These are phyloP conservation scores for Otis tarda DNA, from an alignment of 2,113 vertebrate species.

Conservation along the genomic window DNA sequence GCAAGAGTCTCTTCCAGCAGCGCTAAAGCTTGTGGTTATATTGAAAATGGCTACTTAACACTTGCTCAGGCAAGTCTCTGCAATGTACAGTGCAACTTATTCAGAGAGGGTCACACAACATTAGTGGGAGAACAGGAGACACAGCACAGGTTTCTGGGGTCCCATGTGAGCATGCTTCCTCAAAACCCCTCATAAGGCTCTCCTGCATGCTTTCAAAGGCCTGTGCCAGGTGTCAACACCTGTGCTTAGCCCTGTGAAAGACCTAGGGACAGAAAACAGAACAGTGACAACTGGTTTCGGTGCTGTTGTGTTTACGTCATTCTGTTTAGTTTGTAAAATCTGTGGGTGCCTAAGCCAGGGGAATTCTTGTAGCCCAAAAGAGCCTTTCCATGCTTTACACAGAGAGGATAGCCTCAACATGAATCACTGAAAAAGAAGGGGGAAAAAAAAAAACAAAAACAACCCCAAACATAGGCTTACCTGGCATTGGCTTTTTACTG, in stretches of 20 bases:
- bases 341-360: background rate
- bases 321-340: background rate
- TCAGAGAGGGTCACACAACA: background rate
- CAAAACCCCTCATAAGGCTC: background rate
- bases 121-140: background rate
- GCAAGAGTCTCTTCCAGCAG: background rate
- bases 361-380: background rate
- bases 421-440: background rate
- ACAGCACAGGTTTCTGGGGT: background rate
- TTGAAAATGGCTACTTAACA: background rate
- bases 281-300: background rate
- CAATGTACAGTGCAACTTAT: background rate
- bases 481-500: background rate
- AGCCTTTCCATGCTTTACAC: background rate
- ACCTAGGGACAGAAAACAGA: background rate
- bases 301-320: background rate
- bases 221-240: background rate
- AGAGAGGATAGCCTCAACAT: background rate
- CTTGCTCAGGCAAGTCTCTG: background rate
- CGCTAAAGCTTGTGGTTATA: background rate
- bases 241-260: background rate
- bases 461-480: background rate
- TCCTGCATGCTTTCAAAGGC: background rate
- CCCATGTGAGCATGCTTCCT: background rate
- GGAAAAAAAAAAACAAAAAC: background rate